Conservation (phyloP, 2,888 invertebrate species). For the Xestia rhomboidea region DNA sequence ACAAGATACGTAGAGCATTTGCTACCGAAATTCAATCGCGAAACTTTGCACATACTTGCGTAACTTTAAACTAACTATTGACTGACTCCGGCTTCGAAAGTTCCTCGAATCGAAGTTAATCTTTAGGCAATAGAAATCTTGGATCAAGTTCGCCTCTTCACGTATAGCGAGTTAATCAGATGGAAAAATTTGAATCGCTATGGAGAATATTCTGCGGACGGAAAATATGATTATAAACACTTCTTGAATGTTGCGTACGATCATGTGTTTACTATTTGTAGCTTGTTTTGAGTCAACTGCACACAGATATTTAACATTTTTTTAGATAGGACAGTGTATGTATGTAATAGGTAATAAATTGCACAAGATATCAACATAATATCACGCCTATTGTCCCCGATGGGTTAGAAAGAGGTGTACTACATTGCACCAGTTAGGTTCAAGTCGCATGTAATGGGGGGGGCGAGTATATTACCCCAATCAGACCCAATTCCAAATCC, state of each 20-base stretch:
- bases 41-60: constrained; percentile 63
- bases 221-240: not conserved
- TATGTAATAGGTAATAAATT: not conserved
- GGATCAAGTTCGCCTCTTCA: constrained; percentile 51
- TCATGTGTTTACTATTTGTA: not conserved
- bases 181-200: constrained; percentile 38
- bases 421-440: not conserved
- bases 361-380: not conserved
- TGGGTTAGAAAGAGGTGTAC: not conserved
- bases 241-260: not conserved
- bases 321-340: not conserved
- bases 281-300: not conserved
- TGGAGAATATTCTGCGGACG: too few species aligned
- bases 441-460: too few species aligned
- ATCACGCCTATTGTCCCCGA: not conserved
- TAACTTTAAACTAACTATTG: constrained; percentile 67
- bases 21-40: constrained; percentile 61
- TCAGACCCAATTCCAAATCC: not conserved
- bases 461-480: not conserved
- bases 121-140: constrained; percentile 62
- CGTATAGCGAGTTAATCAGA: constrained; percentile 41
- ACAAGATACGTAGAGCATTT: constrained; percentile 45
- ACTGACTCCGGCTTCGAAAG: constrained; percentile 52
- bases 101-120: constrained; percentile 62
- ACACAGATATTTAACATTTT: not conserved